Conservation (phyloP, 2,888 invertebrate species). For the Fragum sueziense region DNA sequence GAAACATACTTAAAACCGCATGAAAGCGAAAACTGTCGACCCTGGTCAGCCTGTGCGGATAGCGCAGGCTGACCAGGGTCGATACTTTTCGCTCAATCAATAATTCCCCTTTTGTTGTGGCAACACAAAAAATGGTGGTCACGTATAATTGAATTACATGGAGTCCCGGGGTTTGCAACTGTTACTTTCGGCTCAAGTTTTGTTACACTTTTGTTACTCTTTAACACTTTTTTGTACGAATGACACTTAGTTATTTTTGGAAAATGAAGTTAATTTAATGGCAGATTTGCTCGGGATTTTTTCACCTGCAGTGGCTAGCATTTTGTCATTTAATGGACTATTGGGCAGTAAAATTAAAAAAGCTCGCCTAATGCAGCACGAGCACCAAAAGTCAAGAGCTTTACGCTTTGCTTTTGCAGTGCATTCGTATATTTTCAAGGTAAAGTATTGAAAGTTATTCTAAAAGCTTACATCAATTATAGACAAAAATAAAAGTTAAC, state of each 20-base stretch:
- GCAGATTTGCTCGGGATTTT: constrained; percentile 17
- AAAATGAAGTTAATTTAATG: constrained; percentile 36
- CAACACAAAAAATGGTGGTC: too few species aligned
- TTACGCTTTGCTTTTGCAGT: background rate
- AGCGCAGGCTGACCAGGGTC: too few species aligned
- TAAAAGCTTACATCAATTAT: too few species aligned
- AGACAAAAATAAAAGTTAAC: too few species aligned
- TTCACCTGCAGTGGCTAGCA: constrained; percentile 15
- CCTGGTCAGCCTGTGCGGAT: too few species aligned
- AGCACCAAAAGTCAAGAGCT: constrained; percentile 21
- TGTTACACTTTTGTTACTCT: constrained; percentile 15
- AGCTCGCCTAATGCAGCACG: constrained; percentile 15
- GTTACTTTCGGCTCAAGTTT: constrained; percentile 13
- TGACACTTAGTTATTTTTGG: constrained; percentile 29
- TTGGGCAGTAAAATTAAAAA: constrained; percentile 24
- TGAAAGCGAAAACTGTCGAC: too few species aligned
- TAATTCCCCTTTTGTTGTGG: too few species aligned
- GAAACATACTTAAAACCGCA: too few species aligned
- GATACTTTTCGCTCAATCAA: too few species aligned
- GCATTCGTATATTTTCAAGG: background rate
- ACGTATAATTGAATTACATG: constrained; percentile 26
- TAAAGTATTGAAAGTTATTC: background rate
- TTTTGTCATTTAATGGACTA: constrained; percentile 21
- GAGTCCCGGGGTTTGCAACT: constrained; percentile 8
- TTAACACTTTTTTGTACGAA: constrained; percentile 12